Evolutionary conservation across 2,888 invertebrate species (phyloP).

Genomic region (Rhamnusium bicolor): DNA sequence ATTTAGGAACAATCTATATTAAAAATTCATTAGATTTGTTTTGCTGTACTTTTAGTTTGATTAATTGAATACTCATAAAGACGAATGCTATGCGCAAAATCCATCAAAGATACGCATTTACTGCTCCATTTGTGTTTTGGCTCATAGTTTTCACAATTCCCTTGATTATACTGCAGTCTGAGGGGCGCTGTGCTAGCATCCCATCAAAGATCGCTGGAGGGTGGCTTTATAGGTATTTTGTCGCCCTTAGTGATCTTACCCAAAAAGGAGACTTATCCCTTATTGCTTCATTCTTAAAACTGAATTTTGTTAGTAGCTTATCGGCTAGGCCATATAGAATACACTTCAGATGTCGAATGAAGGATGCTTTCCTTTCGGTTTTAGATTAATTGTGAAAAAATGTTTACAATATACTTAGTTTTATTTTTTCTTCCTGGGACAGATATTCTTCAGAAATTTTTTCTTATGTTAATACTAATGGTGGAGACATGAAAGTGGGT

Average conservation of each 20-base stretch:
- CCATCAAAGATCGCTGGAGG: conserved; percentile 59
- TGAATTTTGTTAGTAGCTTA: conserved; percentile 56
- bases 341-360: conserved; percentile 16
- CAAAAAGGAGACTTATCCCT: conserved; percentile 57
- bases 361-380: conserved; percentile 4
- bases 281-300: conserved; percentile 59
- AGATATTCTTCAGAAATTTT: no score
- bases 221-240: conserved; percentile 63
- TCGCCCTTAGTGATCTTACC: conserved; percentile 60
- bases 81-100: not conserved
- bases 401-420: not conserved
- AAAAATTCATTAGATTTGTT: not conserved
- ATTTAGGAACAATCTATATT: not conserved
- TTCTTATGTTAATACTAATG: no score
- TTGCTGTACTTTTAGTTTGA: not conserved
- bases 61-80: conserved; percentile 19
- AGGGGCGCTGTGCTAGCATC: conserved; percentile 47
- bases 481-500: no score
- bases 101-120: conserved; percentile 24
- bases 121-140: conserved; percentile 27
- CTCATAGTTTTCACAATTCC: conserved; percentile 37
- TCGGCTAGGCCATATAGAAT: conserved; percentile 28
- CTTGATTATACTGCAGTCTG: conserved; percentile 35
- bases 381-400: not conserved
- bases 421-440: no score